phyloP scores from a whole-genome alignment of 2,113 vertebrate genomes.

The Neotragus pygmaeus region DNA sequence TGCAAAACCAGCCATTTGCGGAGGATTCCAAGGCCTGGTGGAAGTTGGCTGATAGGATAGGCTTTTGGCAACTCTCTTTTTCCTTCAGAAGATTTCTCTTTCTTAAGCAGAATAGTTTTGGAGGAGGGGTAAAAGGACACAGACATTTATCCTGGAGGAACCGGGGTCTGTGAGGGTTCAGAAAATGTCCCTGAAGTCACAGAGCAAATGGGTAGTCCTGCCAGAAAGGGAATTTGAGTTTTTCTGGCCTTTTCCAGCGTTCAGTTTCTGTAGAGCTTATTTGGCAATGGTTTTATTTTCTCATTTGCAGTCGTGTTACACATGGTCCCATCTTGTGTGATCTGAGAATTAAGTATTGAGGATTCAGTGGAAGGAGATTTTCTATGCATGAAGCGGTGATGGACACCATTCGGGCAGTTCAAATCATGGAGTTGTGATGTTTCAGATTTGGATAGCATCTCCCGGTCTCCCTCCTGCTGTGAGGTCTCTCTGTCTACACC shows the following conservation, averaged over 20 bases:
- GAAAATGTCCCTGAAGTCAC: neutral
- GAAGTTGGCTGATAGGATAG: slow-evolving; percentile 45
- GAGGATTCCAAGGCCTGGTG: slow-evolving; percentile 59
- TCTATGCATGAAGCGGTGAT: neutral
- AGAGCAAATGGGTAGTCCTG: neutral
- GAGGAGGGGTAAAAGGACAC: neutral
- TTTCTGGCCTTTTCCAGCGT: slow-evolving; percentile 7
- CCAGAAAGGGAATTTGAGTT: neutral
- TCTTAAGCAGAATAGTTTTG: neutral
- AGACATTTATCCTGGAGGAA: neutral
- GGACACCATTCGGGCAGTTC: neutral
- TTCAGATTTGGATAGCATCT: neutral
- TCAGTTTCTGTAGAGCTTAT: neutral
- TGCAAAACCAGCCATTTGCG: slow-evolving; percentile 72
- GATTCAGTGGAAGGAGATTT: neutral
- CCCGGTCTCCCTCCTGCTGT: neutral
- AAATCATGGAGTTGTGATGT: neutral
- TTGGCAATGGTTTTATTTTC: slow-evolving; percentile 22
- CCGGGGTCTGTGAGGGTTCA: neutral
- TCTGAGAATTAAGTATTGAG: neutral
- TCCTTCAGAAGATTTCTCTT: slow-evolving; percentile 42
- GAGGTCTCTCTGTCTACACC: neutral
- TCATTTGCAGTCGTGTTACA: neutral
- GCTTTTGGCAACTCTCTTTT: slow-evolving; percentile 53
- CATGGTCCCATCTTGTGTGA: neutral